Evolutionary conservation across 1,140 invertebrate species (phyloP), one percentile per base, ranked within the genome.

Genomic region (Chelonus insularis): DNA sequence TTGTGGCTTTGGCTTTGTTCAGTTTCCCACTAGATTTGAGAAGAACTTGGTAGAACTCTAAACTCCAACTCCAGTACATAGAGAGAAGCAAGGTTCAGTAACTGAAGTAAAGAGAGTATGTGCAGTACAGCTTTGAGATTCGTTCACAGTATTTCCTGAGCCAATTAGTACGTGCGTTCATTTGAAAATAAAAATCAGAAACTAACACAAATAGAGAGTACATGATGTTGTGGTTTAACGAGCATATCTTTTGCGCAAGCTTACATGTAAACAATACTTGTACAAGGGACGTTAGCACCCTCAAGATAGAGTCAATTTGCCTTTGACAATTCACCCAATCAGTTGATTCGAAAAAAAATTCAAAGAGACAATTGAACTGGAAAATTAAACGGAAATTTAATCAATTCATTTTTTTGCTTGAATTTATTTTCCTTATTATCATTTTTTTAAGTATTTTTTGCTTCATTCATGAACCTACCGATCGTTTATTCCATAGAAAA

Each of bases 161-260:
- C 36, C 52, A 55, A 55, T 55, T 55, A 55, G 52, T 55, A 39
- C 52, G 52, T 14, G 52, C 36, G 36, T 34, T 34, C 34, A 12
- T 34, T 34, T 18, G 21, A 55, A n/a, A 55, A 55, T 55, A 16
- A 55, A 55, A 55, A 37, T 55, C 52, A 23, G 12, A 16, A 55
- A 55, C 52, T 55, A 18, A 16, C 8, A 14, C 29, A n/a, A n/a
- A n/a, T n/a, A n/a, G n/a, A n/a, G n/a, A n/a, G n/a, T n/a, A n/a
- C 16, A 20, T 34, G 48, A 55, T 14, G 16, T 52, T 29, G 52
- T 32, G 16, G 52, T 11, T 55, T 37, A 55, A 55, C 52, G 18
- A 55, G 16, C 34, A 36, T 55, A 11, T 55, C 52, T 39, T 37
- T n/a, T 39, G 9, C 18, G 7, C 20, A n/a, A n/a, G n/a, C n/a